Conservation (phyloP, 2,113 vertebrate species). For the Ancistrus triradiatus region DNA sequence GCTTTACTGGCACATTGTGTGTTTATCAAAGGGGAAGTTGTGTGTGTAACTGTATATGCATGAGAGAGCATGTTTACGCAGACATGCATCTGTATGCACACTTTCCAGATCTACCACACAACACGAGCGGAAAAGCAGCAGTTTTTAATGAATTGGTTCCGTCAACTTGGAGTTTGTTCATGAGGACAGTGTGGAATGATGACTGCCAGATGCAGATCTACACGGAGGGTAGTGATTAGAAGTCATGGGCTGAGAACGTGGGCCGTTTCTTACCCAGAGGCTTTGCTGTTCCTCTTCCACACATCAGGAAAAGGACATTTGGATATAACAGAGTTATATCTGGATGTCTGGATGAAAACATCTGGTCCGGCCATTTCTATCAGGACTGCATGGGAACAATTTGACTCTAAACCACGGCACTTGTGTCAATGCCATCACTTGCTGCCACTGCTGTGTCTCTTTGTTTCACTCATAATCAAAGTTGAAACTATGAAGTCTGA, state of each 20-base stretch:
- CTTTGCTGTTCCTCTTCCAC: constrained; percentile 14
- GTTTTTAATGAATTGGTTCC: constrained; percentile 70
- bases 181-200: constrained; percentile 60
- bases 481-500: constrained; percentile 3
- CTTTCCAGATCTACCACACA: constrained; percentile 36
- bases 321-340: not conserved
- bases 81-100: too few species aligned
- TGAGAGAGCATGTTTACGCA: too few species aligned
- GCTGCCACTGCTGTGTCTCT: constrained; percentile 8
- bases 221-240: constrained; percentile 54
- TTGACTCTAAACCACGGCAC: not conserved
- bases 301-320: constrained; percentile 5
- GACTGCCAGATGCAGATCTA: constrained; percentile 65
- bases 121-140: constrained; percentile 48
- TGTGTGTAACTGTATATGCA: not conserved
- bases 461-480: constrained; percentile 16
- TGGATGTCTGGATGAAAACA: constrained; percentile 14
- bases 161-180: constrained; percentile 59
- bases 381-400: constrained; percentile 9
- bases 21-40: not conserved
- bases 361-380: not conserved
- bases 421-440: not conserved
- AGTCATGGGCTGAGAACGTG: constrained; percentile 38
- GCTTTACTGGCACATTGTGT: constrained; percentile 34
- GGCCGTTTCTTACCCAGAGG: constrained; percentile 11